Base-by-base conservation (phyloP, 2,888 invertebrate species). In the Kuschelorhynchus macadamiae region DNA sequence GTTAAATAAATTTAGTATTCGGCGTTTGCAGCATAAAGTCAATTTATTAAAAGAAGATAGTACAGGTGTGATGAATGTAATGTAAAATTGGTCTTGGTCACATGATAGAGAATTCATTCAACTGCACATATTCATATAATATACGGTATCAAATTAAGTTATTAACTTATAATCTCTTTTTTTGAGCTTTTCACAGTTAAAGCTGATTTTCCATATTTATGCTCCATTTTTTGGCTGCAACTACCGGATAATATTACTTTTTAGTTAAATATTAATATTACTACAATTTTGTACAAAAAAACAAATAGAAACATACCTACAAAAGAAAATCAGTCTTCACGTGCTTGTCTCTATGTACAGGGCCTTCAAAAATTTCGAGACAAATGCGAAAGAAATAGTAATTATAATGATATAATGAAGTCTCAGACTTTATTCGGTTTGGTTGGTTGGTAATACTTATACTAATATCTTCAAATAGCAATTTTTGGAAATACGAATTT, bases 251-350 rank as follows among this genome's bases (percentile, higher is more conserved):
- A 49, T 30, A 17, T 18, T 39, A 41, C 18, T 59, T 33, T 65
- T 49, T 20, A 30, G 53, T 57, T 67, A 72, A 72, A 66, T 21
- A 17, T 12, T 9, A 39, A 41, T 44, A 42, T 46, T 41, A 11
- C 33, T 49, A 49, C 61, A 71, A 64, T 77, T 77, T 78, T 78
- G 78, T 79, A 80, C 80, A 80, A 81, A 80, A 80, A n/a, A n/a
- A n/a, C n/a, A n/a, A n/a, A n/a, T n/a, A n/a, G n/a, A n/a, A n/a
- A n/a, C n/a, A n/a, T n/a, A n/a, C n/a, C n/a, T n/a, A n/a, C n/a
- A n/a, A n/a, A 80, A 82, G 82, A 82, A 82, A 82, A 82, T 81
- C 82, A 82, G 81, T 81, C 82, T 82, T 81, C 81, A 80, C 80
- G 76, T 79, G 78, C 78, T 77, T 81, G 79, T 79, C 78, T 78